Percentiles rank a stretch among this genome's conserved stretches.
phyloP scores from a whole-genome alignment of 2,113 vertebrate genomes.

The Microtus montanus region DNA sequence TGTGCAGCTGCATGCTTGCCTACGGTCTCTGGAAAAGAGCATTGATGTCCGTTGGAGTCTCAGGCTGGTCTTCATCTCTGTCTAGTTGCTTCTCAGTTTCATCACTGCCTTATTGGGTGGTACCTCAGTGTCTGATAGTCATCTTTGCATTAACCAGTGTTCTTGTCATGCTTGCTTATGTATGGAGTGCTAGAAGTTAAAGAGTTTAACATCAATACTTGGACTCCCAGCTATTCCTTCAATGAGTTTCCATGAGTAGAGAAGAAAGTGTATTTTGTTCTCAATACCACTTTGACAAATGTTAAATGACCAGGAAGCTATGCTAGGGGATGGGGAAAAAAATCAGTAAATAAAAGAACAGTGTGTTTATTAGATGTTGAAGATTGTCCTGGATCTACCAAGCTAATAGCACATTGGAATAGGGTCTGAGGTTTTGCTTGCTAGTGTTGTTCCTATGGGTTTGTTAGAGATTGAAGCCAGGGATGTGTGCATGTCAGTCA shows the following conservation, averaged over 20 bases:
- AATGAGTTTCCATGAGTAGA: not conserved
- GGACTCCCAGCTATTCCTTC: not conserved
- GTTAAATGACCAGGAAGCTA: not conserved
- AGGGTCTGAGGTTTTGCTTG: not conserved
- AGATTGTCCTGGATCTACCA: slow-evolving; percentile 7
- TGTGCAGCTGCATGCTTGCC: not conserved
- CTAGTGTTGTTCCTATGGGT: not conserved
- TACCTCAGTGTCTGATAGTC: not conserved
- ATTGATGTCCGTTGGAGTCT: slow-evolving; percentile 31
- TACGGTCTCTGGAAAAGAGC: slow-evolving; percentile 10
- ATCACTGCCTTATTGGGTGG: not conserved
- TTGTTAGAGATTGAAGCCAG: not conserved
- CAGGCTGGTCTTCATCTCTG: not conserved
- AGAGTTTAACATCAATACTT: not conserved
- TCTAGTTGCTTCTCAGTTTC: not conserved
- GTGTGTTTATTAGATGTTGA: slow-evolving; percentile 10
- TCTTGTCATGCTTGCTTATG: not conserved
- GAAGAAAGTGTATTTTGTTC: not conserved
- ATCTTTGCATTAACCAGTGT: not conserved
- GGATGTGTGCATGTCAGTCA: not conserved
- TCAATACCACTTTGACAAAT: not conserved
- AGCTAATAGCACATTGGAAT: not conserved
- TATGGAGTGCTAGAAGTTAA: not conserved
- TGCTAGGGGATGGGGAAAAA: not conserved
- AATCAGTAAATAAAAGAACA: not conserved